These are phyloP conservation scores for Heliconius aoede DNA, from an alignment of 2,888 invertebrate species.

Conservation along the genomic window DNA sequence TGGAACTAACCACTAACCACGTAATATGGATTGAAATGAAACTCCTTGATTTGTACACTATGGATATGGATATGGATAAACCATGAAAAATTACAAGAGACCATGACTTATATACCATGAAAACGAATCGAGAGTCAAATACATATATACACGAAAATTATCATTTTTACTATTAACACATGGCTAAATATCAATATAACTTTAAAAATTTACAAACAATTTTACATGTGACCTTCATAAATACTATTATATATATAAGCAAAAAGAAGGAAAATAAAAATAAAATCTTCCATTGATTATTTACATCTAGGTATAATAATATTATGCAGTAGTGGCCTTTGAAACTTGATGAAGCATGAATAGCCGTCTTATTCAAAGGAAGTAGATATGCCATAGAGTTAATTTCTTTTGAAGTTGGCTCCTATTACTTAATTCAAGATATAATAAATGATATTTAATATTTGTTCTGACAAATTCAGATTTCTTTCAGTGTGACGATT, in stretches of 20 bases:
- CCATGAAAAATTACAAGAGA: too few relatives aligned
- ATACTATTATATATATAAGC: background rate
- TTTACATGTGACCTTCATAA: background rate
- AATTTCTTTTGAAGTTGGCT: background rate
- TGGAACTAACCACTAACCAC: too few relatives aligned
- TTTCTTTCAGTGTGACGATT: background rate
- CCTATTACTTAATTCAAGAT: background rate
- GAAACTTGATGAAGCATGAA: constrained; percentile 1
- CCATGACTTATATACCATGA: too few relatives aligned
- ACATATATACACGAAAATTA: too few relatives aligned
- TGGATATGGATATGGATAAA: too few relatives aligned
- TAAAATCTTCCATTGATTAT: background rate
- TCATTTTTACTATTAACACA: too few relatives aligned
- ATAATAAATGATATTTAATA: background rate
- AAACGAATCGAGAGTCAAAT: too few relatives aligned
- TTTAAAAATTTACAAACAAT: background rate
- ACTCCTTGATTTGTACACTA: too few relatives aligned
- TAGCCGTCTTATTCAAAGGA: constrained; percentile 5
- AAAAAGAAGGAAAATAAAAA: background rate
- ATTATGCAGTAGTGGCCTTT: background rate
- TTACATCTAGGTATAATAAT: background rate
- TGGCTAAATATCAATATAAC: background rate
- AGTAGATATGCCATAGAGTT: background rate
- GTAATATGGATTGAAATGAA: too few relatives aligned
- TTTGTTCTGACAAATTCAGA: background rate